These are phyloP conservation scores for Dreissena polymorpha DNA, from an alignment of 1,140 invertebrate species.

Conservation along the genomic window DNA sequence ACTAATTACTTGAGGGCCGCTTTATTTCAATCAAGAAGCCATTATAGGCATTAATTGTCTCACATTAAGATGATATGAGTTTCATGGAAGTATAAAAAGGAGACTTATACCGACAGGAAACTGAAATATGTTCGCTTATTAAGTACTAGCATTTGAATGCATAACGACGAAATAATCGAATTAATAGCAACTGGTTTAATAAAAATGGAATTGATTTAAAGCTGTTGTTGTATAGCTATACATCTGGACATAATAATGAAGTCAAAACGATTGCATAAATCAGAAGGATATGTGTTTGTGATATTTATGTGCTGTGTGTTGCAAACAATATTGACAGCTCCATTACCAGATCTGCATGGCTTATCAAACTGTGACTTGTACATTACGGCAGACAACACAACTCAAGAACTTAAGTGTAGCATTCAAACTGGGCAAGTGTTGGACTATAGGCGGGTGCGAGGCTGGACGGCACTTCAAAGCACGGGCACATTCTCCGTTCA, in stretches of 20 bases:
- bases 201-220: background rate
- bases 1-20: background rate
- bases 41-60: background rate
- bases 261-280: background rate
- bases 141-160: background rate
- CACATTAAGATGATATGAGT: background rate
- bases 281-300: background rate
- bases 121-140: background rate
- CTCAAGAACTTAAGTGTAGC: background rate
- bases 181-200: background rate
- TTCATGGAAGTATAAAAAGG: background rate
- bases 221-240: background rate
- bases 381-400: too few species aligned
- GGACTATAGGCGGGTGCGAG: conserved; percentile 40
- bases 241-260: background rate
- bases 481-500: conserved; percentile 11
- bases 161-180: background rate
- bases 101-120: background rate
- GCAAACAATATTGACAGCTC: background rate
- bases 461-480: conserved; percentile 9
- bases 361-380: background rate
- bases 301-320: background rate
- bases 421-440: conserved; percentile 23
- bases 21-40: background rate
- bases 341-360: background rate